Conservation (phyloP, 2,797 vertebrate species). For the Rhincodon typus region DNA sequence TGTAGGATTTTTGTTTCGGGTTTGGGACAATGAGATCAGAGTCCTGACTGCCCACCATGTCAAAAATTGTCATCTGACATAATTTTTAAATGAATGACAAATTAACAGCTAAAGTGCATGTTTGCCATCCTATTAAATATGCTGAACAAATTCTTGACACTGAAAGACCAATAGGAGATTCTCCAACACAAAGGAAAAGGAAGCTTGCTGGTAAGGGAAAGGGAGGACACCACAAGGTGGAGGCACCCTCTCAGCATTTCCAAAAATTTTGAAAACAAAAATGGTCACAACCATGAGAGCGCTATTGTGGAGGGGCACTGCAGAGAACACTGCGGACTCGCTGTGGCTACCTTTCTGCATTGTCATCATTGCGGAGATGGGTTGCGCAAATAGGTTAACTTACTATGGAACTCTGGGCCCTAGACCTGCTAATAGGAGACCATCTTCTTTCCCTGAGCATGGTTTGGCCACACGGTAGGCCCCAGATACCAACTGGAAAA, state of each 20-base stretch:
- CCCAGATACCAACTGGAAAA: background rate
- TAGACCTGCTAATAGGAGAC: background rate
- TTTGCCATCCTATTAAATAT: background rate
- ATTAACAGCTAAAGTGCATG: background rate
- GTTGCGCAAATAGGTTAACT: background rate
- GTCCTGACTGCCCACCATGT: background rate
- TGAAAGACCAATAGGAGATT: background rate
- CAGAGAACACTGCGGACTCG: background rate
- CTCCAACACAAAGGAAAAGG: background rate
- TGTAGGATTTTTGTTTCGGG: background rate
- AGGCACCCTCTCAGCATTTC: background rate
- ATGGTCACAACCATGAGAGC: background rate
- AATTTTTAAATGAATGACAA: background rate
- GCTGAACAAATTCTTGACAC: background rate
- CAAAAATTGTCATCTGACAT: background rate
- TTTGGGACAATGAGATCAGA: background rate
- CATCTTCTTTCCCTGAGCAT: background rate
- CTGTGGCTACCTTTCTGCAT: background rate
- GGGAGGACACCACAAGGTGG: background rate
- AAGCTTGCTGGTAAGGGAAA: background rate
- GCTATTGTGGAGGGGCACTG: background rate
- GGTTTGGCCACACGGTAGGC: background rate
- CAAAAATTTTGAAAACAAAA: background rate
- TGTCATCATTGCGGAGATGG: background rate
- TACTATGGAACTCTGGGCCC: background rate